phyloP scores from a whole-genome alignment of 2,888 invertebrate genomes.

The Cephus pygmeus region DNA sequence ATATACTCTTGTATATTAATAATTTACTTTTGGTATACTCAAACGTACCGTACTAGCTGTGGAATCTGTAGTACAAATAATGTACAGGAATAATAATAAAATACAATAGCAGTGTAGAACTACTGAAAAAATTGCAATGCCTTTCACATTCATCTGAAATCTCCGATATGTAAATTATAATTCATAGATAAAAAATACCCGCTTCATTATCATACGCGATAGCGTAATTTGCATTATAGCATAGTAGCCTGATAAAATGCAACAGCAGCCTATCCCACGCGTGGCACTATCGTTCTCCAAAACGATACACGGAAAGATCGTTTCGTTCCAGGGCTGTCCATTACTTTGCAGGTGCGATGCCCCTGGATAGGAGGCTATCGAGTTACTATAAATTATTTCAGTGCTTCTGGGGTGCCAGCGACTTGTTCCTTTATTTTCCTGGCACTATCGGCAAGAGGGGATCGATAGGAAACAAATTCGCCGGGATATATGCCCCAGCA shows the following conservation, averaged over 20 bases:
- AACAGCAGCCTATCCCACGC: not conserved
- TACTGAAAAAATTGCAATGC: not conserved
- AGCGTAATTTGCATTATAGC: not conserved
- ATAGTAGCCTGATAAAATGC: not conserved
- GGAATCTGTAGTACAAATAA: not conserved
- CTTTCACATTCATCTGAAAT: not conserved
- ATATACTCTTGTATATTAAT: not conserved
- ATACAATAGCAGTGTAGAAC: not conserved
- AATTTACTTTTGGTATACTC: not conserved
- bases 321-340: not conserved
- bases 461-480: conserved; percentile 38
- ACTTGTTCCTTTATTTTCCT: conserved; percentile 32
- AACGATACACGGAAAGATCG: not conserved
- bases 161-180: not conserved
- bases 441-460: conserved; percentile 21
- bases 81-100: not conserved
- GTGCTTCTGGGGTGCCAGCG: conserved; percentile 27
- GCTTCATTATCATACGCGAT: not conserved
- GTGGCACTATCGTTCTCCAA: not conserved
- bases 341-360: not conserved
- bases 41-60: not conserved
- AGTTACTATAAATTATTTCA: conserved; percentile 46
- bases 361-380: not conserved
- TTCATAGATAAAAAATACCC: not conserved
- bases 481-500: conserved; percentile 1